Conservation (phyloP, 2,888 invertebrate genomes). For the Melipona bicolor region DNA sequence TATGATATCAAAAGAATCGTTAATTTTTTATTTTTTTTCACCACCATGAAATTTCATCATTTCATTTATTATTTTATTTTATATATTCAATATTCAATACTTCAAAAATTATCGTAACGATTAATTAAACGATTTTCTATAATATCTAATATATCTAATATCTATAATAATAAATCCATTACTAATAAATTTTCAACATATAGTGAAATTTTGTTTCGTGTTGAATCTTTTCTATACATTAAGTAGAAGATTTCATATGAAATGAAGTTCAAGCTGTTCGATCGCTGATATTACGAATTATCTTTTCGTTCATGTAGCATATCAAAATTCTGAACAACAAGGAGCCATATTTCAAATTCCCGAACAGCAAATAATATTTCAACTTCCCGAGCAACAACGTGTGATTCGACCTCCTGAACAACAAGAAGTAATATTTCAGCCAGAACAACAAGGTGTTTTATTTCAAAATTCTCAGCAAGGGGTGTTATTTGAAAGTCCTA, state of each 20-base stretch:
- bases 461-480: not conserved
- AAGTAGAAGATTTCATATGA: not conserved
- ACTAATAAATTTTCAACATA: not conserved
- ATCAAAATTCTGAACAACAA: not conserved
- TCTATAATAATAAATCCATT: no score
- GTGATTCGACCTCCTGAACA: not conserved
- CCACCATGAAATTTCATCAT: no score
- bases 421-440: slow-evolving; percentile 8
- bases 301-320: not conserved
- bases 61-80: not conserved
- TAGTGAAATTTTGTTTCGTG: not conserved
- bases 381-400: not conserved
- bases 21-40: no score
- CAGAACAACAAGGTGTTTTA: slow-evolving; percentile 1
- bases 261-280: not conserved
- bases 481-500: not conserved
- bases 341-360: not conserved
- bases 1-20: no score
- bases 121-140: not conserved
- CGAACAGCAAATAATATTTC: not conserved
- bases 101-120: not conserved
- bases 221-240: not conserved
- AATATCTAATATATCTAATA: not conserved
- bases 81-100: not conserved
- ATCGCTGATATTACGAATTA: not conserved